These are phyloP conservation scores for Sebastes oblongus DNA, from an alignment of 2,797 vertebrate species.

Conservation along the genomic window DNA sequence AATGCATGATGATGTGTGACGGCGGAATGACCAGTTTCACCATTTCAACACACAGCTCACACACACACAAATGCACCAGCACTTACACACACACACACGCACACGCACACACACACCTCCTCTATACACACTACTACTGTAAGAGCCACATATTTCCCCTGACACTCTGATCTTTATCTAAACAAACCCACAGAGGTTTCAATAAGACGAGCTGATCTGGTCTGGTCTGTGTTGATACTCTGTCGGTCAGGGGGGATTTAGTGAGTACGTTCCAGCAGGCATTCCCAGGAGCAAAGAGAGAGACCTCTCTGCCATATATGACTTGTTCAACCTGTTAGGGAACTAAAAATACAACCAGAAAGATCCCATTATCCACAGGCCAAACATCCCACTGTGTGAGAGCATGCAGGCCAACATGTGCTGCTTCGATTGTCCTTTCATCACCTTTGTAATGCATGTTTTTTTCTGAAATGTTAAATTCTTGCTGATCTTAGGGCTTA, in stretches of 20 bases:
- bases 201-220: conserved; percentile 27
- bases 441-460: background rate
- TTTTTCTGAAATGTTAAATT: background rate
- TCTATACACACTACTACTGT: background rate
- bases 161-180: conserved; percentile 44
- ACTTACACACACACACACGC: background rate
- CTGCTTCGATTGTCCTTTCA: background rate
- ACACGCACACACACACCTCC: background rate
- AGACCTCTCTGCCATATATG: conserved; percentile 14
- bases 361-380: conserved; percentile 25
- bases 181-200: conserved; percentile 30
- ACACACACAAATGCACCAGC: background rate
- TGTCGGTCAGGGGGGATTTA: conserved; percentile 36
- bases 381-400: conserved; percentile 11
- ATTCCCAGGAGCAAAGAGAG: conserved; percentile 15
- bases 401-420: background rate
- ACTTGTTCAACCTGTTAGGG: conserved; percentile 22
- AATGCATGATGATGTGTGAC: conserved; percentile 1
- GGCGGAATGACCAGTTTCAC: background rate
- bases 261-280: conserved; percentile 34
- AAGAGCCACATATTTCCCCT: conserved; percentile 11
- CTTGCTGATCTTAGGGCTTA: background rate
- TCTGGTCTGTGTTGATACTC: conserved; percentile 24
- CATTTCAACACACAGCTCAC: background rate
- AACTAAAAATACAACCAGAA: conserved; percentile 19